Percentiles rank a stretch among this genome's conserved stretches.
Evolutionary conservation across 2,113 vertebrate species (phyloP).

Genomic region (Thalassarche chlororhynchos): DNA sequence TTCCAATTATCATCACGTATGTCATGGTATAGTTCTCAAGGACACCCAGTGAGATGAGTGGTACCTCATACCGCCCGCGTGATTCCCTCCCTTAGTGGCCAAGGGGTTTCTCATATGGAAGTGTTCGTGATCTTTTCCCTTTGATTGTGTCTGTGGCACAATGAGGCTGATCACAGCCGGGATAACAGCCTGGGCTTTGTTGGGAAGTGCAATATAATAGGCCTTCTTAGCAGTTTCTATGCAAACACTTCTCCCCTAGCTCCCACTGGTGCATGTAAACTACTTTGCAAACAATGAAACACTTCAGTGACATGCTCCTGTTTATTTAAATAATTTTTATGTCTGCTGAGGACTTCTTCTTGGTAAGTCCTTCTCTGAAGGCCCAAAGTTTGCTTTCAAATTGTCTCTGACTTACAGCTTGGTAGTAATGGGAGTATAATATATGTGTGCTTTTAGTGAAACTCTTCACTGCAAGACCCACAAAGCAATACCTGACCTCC

Average conservation of each 20-base stretch:
- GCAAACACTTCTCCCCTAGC: neutral
- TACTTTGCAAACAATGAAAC: neutral
- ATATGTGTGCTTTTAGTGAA: neutral
- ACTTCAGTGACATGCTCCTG: neutral
- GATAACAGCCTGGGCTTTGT: neutral
- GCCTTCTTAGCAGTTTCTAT: neutral
- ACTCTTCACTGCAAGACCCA: neutral
- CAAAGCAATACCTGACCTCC: neutral
- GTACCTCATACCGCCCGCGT: neutral
- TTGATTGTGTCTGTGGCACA: neutral
- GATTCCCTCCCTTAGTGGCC: neutral
- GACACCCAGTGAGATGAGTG: neutral
- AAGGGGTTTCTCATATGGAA: neutral
- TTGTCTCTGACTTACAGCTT: neutral
- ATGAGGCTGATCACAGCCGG: neutral
- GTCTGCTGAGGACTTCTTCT: neutral
- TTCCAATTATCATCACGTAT: neutral
- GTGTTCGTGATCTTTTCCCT: neutral
- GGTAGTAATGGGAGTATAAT: neutral
- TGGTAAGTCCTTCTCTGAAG: neutral
- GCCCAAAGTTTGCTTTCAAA: neutral
- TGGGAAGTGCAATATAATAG: neutral
- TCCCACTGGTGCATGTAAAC: neutral
- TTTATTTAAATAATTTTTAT: neutral
- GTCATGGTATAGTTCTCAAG: neutral